A percentile compares a stretch with the other conserved stretches of the same genome.
phyloP scores from a whole-genome alignment of 2,797 vertebrate genomes.

The Sarcophilus harrisii region DNA sequence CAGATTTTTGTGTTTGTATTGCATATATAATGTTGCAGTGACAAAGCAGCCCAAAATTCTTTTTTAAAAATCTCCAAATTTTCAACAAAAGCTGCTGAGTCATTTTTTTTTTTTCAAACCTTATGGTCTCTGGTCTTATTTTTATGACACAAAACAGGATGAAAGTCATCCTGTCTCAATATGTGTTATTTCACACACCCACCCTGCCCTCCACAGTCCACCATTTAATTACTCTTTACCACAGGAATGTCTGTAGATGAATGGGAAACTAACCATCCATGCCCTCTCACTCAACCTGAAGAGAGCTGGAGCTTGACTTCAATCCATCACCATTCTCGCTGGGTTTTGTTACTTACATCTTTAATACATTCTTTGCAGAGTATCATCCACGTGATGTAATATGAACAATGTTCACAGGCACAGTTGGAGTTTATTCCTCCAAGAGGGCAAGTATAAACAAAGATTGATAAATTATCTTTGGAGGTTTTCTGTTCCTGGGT shows the following conservation, averaged over 20 bases:
- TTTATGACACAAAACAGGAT: conserved; percentile 35
- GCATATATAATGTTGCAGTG: neutral
- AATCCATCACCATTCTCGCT: conserved; percentile 51
- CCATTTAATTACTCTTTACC: conserved; percentile 76
- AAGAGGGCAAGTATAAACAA: conserved; percentile 71
- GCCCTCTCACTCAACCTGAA: conserved; percentile 47
- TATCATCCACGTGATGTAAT: conserved; percentile 47
- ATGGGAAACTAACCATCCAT: conserved; percentile 64
- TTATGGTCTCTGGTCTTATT: neutral
- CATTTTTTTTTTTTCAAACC: conserved; percentile 42
- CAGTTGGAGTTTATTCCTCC: conserved; percentile 72
- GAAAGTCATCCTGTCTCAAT: conserved; percentile 48
- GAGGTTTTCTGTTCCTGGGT: conserved; percentile 47
- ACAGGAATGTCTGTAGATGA: conserved; percentile 67
- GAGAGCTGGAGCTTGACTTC: conserved; percentile 53
- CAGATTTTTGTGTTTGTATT: conserved; percentile 40
- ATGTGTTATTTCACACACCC: conserved; percentile 58
- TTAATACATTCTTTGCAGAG: conserved; percentile 63
- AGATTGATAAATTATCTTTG: conserved; percentile 67
- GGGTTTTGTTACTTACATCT: conserved; percentile 61
- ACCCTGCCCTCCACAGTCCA: conserved; percentile 40
- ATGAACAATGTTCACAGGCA: conserved; percentile 52
- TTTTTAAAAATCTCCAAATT: conserved; percentile 21
- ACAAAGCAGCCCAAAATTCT: conserved; percentile 15
- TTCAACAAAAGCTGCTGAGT: conserved; percentile 13